phyloP scores from a whole-genome alignment of 1,140 invertebrate species.

The Temnothorax nylanderi region DNA sequence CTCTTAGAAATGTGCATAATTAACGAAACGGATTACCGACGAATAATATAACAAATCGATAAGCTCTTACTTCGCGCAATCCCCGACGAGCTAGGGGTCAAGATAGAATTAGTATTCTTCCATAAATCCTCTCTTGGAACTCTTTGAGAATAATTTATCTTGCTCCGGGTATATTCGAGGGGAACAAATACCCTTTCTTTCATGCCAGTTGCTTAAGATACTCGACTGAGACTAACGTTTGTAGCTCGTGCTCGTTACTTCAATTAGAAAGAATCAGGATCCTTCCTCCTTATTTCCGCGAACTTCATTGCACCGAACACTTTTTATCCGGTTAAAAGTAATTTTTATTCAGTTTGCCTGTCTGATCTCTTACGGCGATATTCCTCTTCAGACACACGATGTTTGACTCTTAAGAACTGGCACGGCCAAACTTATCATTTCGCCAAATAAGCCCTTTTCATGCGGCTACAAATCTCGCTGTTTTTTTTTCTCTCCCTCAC shows the following conservation, averaged over 20 bases:
- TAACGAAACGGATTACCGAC: constrained; percentile 31
- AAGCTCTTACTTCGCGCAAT: background rate
- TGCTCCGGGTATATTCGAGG: background rate
- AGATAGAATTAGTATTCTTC: constrained; percentile 53
- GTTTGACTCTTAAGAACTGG: background rate
- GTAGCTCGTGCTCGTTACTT: constrained; percentile 38
- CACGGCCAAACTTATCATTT: background rate
- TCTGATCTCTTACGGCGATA: constrained; percentile 20
- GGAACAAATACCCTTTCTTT: constrained; percentile 11
- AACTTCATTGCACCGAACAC: constrained; percentile 15
- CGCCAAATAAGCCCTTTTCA: background rate
- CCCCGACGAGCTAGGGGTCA: constrained; percentile 1
- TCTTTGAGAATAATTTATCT: constrained; percentile 57
- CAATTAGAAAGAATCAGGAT: constrained; percentile 46
- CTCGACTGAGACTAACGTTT: constrained; percentile 16
- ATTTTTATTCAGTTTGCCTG: background rate
- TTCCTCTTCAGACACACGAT: background rate
- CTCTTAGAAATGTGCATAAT: constrained; percentile 48
- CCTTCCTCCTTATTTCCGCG: background rate
- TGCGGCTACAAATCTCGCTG: background rate
- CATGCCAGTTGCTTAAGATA: background rate
- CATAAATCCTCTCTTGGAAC: constrained; percentile 6
- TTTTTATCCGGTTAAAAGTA: background rate
- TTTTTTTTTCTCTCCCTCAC: background rate
- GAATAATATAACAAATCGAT: constrained; percentile 43